Base-by-base conservation (phyloP, 2,888 invertebrate species). In the Eupithecia insigniata region DNA sequence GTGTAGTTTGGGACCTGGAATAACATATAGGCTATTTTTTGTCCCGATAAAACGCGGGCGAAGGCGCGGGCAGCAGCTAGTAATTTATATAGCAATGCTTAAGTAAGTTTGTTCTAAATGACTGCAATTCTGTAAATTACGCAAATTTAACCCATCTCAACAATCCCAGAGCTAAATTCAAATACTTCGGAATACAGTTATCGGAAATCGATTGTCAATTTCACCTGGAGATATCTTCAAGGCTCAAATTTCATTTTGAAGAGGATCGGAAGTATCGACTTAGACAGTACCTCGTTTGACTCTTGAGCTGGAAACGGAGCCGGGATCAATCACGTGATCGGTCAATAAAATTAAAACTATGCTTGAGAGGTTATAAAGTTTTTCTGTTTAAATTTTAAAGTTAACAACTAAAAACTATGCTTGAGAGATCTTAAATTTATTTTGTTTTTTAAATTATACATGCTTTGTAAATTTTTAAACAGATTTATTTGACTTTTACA, bases 201-300 rank as follows among this genome's bases (percentile, higher is more conserved):
- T 62, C n/a, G 61, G 22, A 34, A 62, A 62, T 62, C 61, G 34
- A 62, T 62, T 18, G 32, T 12, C 61, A 62, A 62, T 62, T 34
- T 32, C 61, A 62, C 61, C 32, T 62, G 32, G 32, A 32, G 61
- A 28, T 0, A 18, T 28, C 22, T 60, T 30, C 12, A 60, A 4
- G 61, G n/a, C 34, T 61, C 10, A 32, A 34, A 34, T 32, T 22
- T 62, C n/a, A 30, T 30, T 60, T 60, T 60, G 60, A 60, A 30
- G 16, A 34, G 10, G 22, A 32, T 32, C 18, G 8, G 32, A 62
- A n/a, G 61, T 62, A 62, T 32, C 32, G 22, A 55, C 12, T 62
- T 62, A 12, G n/a, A 22, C 34, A 18, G 30, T 30, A 8, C 30
- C 60, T 62, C 32, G 32, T 62, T 62, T 62, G 34, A 62, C 61